Conservation (phyloP, 1,140 invertebrate species). For the Drosophila cardini region DNA sequence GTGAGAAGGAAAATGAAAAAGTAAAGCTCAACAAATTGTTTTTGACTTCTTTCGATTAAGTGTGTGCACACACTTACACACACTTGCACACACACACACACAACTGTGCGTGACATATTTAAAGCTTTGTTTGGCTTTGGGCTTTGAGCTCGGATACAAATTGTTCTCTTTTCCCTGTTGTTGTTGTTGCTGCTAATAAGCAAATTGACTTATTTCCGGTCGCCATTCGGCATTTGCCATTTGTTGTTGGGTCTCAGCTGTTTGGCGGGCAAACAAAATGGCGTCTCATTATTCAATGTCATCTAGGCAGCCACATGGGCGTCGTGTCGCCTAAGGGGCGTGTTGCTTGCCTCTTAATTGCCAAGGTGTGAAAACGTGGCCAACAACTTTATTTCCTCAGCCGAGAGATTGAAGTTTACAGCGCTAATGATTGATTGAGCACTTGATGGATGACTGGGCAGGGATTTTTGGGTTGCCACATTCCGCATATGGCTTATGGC, state of each 20-base stretch:
- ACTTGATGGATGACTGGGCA: slow-evolving; percentile 71
- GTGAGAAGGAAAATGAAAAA: slow-evolving; percentile 43
- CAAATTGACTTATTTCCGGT: slow-evolving; percentile 82
- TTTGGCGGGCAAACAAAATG: slow-evolving; percentile 69
- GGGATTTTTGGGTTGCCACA: slow-evolving; percentile 27
- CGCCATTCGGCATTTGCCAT: slow-evolving; percentile 45
- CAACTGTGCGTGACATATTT: slow-evolving; percentile 69
- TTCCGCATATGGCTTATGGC: slow-evolving; percentile 43
- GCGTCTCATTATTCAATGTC: slow-evolving; percentile 80
- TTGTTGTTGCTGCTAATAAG: slow-evolving; percentile 61
- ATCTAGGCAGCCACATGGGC: slow-evolving; percentile 59
- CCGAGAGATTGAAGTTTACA: slow-evolving; percentile 56
- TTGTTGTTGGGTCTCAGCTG: slow-evolving; percentile 69
- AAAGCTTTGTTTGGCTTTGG: slow-evolving; percentile 66
- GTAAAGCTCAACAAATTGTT: slow-evolving; percentile 62
- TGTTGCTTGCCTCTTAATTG: slow-evolving; percentile 67
- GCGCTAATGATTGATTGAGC: slow-evolving; percentile 78
- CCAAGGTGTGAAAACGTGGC: slow-evolving; percentile 73
- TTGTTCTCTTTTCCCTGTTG: slow-evolving; percentile 10
- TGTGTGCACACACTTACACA: slow-evolving; percentile 42
- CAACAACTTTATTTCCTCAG: slow-evolving; percentile 54
- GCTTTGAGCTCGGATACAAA: slow-evolving; percentile 41
- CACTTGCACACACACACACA: neutral
- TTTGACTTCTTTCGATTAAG: slow-evolving; percentile 79
- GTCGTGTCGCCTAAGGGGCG: slow-evolving; percentile 9